Base-by-base conservation (phyloP, 1,140 invertebrate genomes). In the Ostrea denselamellosa region DNA sequence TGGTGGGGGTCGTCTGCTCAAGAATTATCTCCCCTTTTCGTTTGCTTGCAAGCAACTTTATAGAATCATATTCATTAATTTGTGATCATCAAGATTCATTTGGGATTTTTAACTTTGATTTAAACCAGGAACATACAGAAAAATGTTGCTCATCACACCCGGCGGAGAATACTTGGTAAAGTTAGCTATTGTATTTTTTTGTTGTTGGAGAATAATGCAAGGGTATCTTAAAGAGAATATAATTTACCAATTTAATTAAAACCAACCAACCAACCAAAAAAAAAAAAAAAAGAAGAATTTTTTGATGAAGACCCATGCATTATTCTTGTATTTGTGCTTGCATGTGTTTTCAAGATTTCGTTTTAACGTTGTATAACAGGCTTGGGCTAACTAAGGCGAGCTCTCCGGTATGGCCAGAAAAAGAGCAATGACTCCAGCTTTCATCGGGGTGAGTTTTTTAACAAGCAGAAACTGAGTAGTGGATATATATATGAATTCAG, bases 1-100 rank as follows among this genome's bases (percentile, higher is more conserved):
- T 85, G 83, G 83, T 85, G 28, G 83, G 83, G 83, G 52, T 85
- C 83, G 52, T 85, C 83, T 85, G 83, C 83, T 85, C 82, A 53
- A 54, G 82, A 53, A 52, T 83, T 83, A 53, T 83, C 82, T 53
- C 44, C 52, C 44, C n/a, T 54, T 83, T 83, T 83, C 82, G 82
- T 17, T 25, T 77, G 51, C 44, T 53, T 83, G 8, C 51, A 12
- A 54, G 82, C 44, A 83, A 52, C 14, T 52, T 81, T 28, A 83
- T 44, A 52, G 34, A 14, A 53, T 52, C 82, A 83, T n/a, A n/a
- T 83, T 83, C 82, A 54, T 53, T 83, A 53, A 22, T 83, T 81
- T 52, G 82, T 53, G 82, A 22, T 53, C n/a, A 53, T 25, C 34
- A 19, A 25, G 17, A n/a, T 52, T 54, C 52, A 52, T 83, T 83